These are phyloP conservation scores for Sphenodon punctatus DNA, from an alignment of 2,797 vertebrate species.

Conservation along the genomic window DNA sequence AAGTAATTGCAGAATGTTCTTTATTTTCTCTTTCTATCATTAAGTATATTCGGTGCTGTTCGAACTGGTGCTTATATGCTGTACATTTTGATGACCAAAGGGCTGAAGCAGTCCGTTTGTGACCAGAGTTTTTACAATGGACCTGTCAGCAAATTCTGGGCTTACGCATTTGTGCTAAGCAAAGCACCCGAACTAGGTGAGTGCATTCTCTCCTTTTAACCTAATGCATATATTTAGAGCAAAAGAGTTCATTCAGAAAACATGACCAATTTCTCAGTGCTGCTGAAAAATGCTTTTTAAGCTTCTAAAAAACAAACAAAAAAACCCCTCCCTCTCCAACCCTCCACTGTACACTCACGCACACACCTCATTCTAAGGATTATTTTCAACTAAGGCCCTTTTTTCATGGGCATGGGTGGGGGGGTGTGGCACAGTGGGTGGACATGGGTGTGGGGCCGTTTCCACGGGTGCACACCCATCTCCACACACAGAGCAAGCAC, in stretches of 20 bases:
- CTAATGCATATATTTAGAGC: background rate
- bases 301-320: slow-evolving; percentile 2
- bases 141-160: slow-evolving; percentile 99
- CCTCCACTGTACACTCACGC: background rate
- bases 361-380: background rate
- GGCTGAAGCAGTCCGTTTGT: slow-evolving; percentile 96
- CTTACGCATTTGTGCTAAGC: slow-evolving; percentile 97
- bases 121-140: slow-evolving; percentile 99
- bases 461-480: too few species aligned
- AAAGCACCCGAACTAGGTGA: slow-evolving; percentile 99
- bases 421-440: too few species aligned
- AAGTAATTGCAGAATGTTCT: slow-evolving; percentile 35
- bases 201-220: slow-evolving; percentile 53
- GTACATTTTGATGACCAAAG: slow-evolving; percentile 98
- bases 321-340: background rate
- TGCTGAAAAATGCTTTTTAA: background rate
- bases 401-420: background rate
- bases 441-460: too few species aligned
- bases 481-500: too few species aligned
- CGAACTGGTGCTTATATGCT: slow-evolving; percentile 98
- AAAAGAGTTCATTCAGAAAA: background rate
- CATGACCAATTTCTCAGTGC: background rate
- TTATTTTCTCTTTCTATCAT: slow-evolving; percentile 62
- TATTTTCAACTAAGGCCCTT: background rate
- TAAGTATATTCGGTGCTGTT: slow-evolving; percentile 97